phyloP scores from a whole-genome alignment of 2,113 vertebrate genomes.

The Triplophysa dalaica region DNA sequence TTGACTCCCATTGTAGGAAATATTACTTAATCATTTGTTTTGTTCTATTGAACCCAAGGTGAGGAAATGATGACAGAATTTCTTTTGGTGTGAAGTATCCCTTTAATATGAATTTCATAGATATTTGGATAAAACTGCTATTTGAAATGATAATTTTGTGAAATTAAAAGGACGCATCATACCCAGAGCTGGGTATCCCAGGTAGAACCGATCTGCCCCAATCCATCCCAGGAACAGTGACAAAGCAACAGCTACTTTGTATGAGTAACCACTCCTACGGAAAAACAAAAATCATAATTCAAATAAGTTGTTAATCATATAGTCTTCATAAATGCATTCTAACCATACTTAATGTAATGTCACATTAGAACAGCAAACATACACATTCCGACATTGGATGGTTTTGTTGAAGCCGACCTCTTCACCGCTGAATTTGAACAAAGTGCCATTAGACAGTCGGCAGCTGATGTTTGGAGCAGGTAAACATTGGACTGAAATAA shows the following conservation, averaged over 20 bases:
- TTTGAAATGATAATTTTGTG: no score
- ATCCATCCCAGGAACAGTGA: conserved; percentile 97
- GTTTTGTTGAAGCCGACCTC: conserved; percentile 91
- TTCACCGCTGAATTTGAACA: conserved; percentile 81
- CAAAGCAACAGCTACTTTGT: conserved; percentile 93
- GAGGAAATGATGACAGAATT: no score
- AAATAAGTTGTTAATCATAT: not conserved
- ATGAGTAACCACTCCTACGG: conserved; percentile 96
- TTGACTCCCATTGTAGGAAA: no score
- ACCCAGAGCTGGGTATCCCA: conserved; percentile 96
- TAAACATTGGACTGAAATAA: conserved; percentile 82
- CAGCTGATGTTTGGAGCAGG: conserved; percentile 93
- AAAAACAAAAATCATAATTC: conserved; percentile 54
- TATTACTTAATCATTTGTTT: no score
- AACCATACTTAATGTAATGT: no score
- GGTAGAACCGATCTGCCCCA: conserved; percentile 96
- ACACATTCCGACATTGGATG: conserved; percentile 91
- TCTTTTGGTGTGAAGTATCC: no score
- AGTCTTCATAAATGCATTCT: no score
- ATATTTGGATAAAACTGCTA: no score
- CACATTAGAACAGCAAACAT: conserved; percentile 64
- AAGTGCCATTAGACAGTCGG: conserved; percentile 80
- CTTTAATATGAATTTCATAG: no score
- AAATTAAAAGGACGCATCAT: conserved; percentile 54
- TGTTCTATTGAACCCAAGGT: no score